Evolutionary conservation across 2,113 vertebrate genomes (phyloP).

Genomic region (Serilophus lunatus): DNA sequence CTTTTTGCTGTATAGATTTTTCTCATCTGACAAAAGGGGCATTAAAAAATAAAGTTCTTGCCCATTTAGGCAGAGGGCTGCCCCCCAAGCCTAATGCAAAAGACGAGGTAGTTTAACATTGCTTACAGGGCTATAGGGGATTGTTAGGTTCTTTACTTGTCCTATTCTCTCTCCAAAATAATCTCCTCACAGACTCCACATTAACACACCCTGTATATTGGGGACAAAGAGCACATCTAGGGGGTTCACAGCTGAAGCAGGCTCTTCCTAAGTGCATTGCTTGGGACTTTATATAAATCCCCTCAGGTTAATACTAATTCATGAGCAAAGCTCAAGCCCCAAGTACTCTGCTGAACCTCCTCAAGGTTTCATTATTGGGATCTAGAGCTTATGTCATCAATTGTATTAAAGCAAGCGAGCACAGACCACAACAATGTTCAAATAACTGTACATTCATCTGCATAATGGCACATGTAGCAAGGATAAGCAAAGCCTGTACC

Average conservation of each 20-base stretch:
- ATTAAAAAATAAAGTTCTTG: background rate
- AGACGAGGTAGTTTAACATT: background rate
- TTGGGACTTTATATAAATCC: background rate
- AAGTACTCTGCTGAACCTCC: background rate
- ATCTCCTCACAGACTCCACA: background rate
- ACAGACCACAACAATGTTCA: background rate
- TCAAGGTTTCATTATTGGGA: background rate
- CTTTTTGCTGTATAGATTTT: background rate
- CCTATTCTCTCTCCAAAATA: background rate
- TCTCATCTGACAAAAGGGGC: background rate
- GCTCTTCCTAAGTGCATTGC: background rate
- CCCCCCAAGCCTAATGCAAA: background rate
- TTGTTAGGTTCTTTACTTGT: background rate
- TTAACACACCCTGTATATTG: fast-evolving
- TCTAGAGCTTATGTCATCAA: background rate
- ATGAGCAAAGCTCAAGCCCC: background rate
- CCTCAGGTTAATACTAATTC: background rate
- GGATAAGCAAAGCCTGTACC: background rate
- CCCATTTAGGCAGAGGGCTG: background rate
- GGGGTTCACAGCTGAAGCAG: background rate
- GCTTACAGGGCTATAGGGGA: background rate
- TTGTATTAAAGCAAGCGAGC: fast-evolving
- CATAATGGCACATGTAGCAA: background rate
- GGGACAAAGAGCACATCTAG: background rate
- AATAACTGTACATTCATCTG: background rate